These are phyloP conservation scores for Ammospiza maritima DNA, from an alignment of 2,797 vertebrate genomes.

Conservation along the genomic window DNA sequence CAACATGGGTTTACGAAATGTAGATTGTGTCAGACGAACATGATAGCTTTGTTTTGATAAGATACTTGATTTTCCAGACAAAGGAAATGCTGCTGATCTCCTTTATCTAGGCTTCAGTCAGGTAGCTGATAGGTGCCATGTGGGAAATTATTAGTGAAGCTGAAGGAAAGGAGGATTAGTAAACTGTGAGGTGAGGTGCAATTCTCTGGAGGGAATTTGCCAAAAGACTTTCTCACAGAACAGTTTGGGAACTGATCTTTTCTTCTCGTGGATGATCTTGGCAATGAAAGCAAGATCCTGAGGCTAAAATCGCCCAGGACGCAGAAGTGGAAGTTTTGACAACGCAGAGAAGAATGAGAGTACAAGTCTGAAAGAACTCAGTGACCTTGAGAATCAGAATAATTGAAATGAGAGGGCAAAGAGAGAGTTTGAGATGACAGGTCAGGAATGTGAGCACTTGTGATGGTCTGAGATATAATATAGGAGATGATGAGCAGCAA, in stretches of 20 bases:
- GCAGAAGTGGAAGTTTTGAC: slow-evolving; percentile 2
- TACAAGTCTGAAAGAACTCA: background rate
- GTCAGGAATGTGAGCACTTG: background rate
- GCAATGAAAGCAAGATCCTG: slow-evolving; percentile 8
- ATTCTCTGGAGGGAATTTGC: slow-evolving; percentile 29
- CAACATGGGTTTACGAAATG: slow-evolving; percentile 37
- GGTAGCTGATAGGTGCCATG: slow-evolving; percentile 57
- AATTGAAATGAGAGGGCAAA: slow-evolving; percentile 15
- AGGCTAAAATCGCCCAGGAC: background rate
- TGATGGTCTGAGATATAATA: background rate
- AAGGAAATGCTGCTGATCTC: slow-evolving; percentile 46
- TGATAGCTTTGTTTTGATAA: slow-evolving; percentile 71
- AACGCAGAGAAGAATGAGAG: background rate
- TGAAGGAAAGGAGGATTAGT: slow-evolving; percentile 52
- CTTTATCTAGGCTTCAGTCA: slow-evolving; percentile 61
- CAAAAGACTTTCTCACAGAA: background rate
- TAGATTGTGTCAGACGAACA: slow-evolving; percentile 50
- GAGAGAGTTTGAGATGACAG: background rate
- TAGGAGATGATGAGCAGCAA: background rate
- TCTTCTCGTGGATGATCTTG: background rate
- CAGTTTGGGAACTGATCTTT: slow-evolving; percentile 22
- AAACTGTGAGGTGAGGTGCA: slow-evolving; percentile 28
- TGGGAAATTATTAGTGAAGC: slow-evolving; percentile 43
- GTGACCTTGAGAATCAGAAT: slow-evolving; percentile 22
- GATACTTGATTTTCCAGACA: slow-evolving; percentile 58